These are phyloP conservation scores for Aplocera efformata DNA, from an alignment of 2,888 invertebrate genomes.

Conservation along the genomic window DNA sequence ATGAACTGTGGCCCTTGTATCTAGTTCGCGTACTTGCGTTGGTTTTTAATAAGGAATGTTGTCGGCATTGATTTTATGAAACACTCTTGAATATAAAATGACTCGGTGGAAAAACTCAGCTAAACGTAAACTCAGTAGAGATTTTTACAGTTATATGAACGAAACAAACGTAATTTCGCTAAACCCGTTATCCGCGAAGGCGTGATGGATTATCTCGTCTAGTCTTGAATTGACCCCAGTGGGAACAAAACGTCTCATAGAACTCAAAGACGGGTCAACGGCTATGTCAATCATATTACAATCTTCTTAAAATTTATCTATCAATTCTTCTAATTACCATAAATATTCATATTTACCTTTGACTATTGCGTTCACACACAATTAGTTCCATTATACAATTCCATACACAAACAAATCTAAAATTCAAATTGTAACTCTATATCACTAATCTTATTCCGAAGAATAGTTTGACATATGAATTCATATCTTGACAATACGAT, in stretches of 20 bases:
- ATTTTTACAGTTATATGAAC: too few relatives aligned
- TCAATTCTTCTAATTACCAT: slow-evolving; percentile 56
- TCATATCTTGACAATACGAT: slow-evolving; percentile 57
- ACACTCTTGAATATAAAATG: slow-evolving; percentile 1
- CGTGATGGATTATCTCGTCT: too few relatives aligned
- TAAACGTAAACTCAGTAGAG: too few relatives aligned
- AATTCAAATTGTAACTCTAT: slow-evolving; percentile 72
- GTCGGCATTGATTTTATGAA: slow-evolving; percentile 5
- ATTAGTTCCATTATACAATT: slow-evolving; percentile 72
- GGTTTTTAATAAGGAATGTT: slow-evolving; percentile 7
- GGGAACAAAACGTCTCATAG: slow-evolving; percentile 1
- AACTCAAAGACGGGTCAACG: slow-evolving; percentile 19
- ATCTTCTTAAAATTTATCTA: slow-evolving; percentile 40
- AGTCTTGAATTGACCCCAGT: too few relatives aligned
- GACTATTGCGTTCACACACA: slow-evolving; percentile 68
- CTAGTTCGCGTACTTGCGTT: slow-evolving; percentile 21
- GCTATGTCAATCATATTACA: slow-evolving; percentile 43
- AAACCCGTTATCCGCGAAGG: too few relatives aligned
- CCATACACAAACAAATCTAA: slow-evolving; percentile 60
- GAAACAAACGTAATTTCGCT: too few relatives aligned
- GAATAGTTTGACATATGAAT: slow-evolving; percentile 69
- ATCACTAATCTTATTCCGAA: slow-evolving; percentile 61
- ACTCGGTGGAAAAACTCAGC: too few relatives aligned
- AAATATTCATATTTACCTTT: slow-evolving; percentile 65
- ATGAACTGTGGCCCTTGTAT: slow-evolving; percentile 5